Conservation (phyloP, 1,140 invertebrate genomes). For the Ditylenchus dipsaci region DNA sequence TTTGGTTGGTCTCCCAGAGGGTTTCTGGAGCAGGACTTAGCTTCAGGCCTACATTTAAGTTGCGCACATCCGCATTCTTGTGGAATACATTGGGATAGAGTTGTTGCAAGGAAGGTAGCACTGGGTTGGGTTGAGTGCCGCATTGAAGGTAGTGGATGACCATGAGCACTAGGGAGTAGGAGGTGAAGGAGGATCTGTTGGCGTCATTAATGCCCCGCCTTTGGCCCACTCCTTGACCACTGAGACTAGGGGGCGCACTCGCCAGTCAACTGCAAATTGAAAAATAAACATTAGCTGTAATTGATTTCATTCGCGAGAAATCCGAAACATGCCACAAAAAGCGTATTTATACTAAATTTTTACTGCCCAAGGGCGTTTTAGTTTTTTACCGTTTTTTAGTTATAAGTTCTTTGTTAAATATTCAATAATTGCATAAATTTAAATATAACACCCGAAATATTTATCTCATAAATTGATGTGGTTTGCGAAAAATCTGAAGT, state of each 20-base stretch:
- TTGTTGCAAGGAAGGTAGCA: slow-evolving; percentile 78
- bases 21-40: slow-evolving; percentile 20
- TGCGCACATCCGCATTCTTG: slow-evolving; percentile 66
- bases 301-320: too few species aligned
- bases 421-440: too few species aligned
- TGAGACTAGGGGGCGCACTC: slow-evolving; percentile 81
- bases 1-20: slow-evolving; percentile 22
- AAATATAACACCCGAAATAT: too few species aligned
- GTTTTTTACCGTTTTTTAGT: too few species aligned
- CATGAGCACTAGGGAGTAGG: slow-evolving; percentile 92
- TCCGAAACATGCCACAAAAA: too few species aligned
- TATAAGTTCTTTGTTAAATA: too few species aligned
- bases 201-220: slow-evolving; percentile 89
- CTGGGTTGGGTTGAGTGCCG: slow-evolving; percentile 73
- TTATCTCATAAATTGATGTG: too few species aligned
- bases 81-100: slow-evolving; percentile 63
- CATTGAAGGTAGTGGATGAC: slow-evolving; percentile 91
- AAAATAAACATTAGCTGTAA: too few species aligned
- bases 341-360: too few species aligned
- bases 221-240: slow-evolving; percentile 91
- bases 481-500: too few species aligned
- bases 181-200: slow-evolving; percentile 86
- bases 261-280: slow-evolving; percentile 77
- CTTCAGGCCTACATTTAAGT: slow-evolving; percentile 43
- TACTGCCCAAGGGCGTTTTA: too few species aligned